Percentiles rank a stretch among this genome's conserved stretches.
phyloP scores from a whole-genome alignment of 2,888 invertebrate species.

The Hirudinaria manillensis region DNA sequence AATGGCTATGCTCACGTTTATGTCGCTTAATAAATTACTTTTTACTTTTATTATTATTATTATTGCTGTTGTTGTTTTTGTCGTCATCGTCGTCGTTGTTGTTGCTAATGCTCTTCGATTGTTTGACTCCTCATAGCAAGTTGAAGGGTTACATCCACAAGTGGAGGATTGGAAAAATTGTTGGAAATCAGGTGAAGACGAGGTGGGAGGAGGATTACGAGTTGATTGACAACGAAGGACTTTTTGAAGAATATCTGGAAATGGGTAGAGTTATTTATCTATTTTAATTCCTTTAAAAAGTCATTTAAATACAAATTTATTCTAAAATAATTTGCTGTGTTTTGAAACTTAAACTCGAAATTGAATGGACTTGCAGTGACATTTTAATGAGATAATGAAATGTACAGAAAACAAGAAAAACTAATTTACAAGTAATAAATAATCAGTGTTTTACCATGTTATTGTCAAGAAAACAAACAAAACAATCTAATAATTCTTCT shows the following conservation, averaged over 20 bases:
- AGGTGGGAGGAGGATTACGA: constrained; percentile 60
- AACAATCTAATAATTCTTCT: too few relatives aligned
- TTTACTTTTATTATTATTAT: too few relatives aligned
- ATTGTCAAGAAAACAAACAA: too few relatives aligned
- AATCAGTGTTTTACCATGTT: too few relatives aligned
- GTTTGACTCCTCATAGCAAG: constrained; percentile 19
- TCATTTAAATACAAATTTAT: neutral
- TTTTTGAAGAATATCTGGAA: constrained; percentile 62
- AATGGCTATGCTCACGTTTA: too few relatives aligned
- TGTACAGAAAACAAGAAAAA: too few relatives aligned
- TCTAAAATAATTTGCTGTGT: neutral
- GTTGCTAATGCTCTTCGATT: too few relatives aligned
- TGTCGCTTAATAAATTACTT: too few relatives aligned
- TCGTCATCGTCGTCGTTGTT: too few relatives aligned
- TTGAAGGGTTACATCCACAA: constrained; percentile 29
- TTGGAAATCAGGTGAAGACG: constrained; percentile 39
- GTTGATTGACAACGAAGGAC: constrained; percentile 58
- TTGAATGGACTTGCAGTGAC: neutral
- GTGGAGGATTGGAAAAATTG: constrained; percentile 31
- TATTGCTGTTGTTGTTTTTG: too few relatives aligned
- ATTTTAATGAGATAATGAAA: too few relatives aligned
- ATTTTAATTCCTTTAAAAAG: neutral
- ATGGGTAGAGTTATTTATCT: constrained; percentile 53
- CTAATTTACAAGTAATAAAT: too few relatives aligned
- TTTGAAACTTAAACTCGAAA: neutral